Evolutionary conservation across 2,113 vertebrate genomes (phyloP).

Genomic region (Gymnorhina tibicen): DNA sequence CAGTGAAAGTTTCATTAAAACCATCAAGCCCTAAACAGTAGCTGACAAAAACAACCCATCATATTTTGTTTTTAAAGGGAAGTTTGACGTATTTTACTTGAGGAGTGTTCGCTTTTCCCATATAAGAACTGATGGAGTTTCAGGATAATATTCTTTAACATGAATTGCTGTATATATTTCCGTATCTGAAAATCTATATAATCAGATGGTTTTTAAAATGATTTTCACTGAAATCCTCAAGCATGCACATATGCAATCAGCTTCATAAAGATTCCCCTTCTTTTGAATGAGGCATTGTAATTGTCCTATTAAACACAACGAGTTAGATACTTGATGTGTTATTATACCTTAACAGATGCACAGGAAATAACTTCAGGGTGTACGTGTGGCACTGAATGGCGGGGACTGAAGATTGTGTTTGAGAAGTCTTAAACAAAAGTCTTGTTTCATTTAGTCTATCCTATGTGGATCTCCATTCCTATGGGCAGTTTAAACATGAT

Average conservation of each 20-base stretch:
- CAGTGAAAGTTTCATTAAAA: not conserved
- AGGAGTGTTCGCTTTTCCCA: not conserved
- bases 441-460: not conserved
- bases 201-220: not conserved
- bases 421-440: not conserved
- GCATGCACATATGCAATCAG: not conserved
- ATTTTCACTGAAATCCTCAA: not conserved
- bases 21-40: not conserved
- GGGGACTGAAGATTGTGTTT: not conserved
- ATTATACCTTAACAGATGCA: not conserved
- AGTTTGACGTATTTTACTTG: not conserved
- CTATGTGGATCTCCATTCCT: not conserved
- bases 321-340: not conserved
- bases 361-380: not conserved
- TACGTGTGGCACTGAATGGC: rapidly evolving
- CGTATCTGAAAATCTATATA: not conserved
- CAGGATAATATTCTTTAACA: not conserved
- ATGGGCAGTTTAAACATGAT: not conserved
- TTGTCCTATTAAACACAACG: not conserved
- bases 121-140: not conserved
- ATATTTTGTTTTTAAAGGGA: not conserved
- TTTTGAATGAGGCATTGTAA: not conserved
- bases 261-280: not conserved
- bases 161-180: not conserved
- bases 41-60: not conserved